Conservation (phyloP, 1,140 invertebrate genomes). For the Panagrolaimus sp. region DNA sequence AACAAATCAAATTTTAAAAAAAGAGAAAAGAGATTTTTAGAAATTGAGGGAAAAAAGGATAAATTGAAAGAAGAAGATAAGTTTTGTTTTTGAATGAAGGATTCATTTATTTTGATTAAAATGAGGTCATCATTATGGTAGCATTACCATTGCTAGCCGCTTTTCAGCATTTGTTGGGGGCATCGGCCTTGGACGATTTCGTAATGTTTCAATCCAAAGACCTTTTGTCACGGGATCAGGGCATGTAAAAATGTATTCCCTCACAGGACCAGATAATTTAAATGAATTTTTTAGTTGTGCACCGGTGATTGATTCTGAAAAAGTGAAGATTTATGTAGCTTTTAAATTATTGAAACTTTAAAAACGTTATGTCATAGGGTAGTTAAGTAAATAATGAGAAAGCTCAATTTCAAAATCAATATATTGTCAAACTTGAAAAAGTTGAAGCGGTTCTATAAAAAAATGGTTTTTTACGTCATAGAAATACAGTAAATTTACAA, state of each 20-base stretch:
- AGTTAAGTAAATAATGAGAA: no score
- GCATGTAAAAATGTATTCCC: constrained; percentile 47
- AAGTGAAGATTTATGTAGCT: not conserved
- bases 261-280: constrained; percentile 34
- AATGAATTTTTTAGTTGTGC: constrained; percentile 40
- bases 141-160: constrained; percentile 37
- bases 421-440: no score
- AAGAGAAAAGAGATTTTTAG: no score
- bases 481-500: no score
- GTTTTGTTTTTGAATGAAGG: constrained; percentile 6
- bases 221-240: constrained; percentile 40
- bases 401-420: no score
- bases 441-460: not conserved
- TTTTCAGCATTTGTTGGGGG: constrained; percentile 40
- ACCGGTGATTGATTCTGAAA: constrained; percentile 32
- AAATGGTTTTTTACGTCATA: no score
- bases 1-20: no score
- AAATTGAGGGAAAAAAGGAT: not conserved
- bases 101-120: not conserved
- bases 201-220: constrained; percentile 39
- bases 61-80: constrained; percentile 1
- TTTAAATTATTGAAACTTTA: no score
- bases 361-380: not conserved
- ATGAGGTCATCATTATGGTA: not conserved
- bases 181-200: constrained; percentile 32